A percentile compares a stretch with the other conserved stretches of the same genome.
phyloP scores from a whole-genome alignment of 2,113 vertebrate species.

The Callionymus lyra region DNA sequence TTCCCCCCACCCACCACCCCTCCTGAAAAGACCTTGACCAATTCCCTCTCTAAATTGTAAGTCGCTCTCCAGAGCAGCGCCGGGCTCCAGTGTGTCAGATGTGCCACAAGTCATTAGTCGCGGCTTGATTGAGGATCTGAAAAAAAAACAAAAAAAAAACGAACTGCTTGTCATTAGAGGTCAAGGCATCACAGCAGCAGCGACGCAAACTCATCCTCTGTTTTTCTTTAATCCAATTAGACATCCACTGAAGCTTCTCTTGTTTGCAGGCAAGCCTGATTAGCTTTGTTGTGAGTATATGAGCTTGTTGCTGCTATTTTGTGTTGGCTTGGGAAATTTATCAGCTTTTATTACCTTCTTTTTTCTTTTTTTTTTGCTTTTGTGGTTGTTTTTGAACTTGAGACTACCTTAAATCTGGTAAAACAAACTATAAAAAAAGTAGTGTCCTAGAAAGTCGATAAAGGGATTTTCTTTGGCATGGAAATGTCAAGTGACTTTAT shows the following conservation, averaged over 20 bases:
- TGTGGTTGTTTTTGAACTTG: too few relatives aligned
- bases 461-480: too few relatives aligned
- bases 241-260: slow-evolving; percentile 55
- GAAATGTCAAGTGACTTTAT: too few relatives aligned
- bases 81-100: slow-evolving; percentile 40
- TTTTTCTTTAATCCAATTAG: slow-evolving; percentile 67
- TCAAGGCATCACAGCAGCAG: slow-evolving; percentile 54
- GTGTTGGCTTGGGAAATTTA: slow-evolving; percentile 35
- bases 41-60: slow-evolving; percentile 43
- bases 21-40: slow-evolving; percentile 50
- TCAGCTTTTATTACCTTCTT: slow-evolving; percentile 10
- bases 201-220: slow-evolving; percentile 47
- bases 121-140: slow-evolving; percentile 50
- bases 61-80: slow-evolving; percentile 44
- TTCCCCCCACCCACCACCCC: too few relatives aligned
- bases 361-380: slow-evolving; percentile 10
- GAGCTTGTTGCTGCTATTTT: slow-evolving; percentile 38
- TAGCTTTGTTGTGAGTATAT: slow-evolving; percentile 55
- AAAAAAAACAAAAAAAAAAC: slow-evolving; percentile 40
- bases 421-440: too few relatives aligned
- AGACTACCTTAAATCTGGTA: too few relatives aligned
- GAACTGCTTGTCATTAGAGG: slow-evolving; percentile 45
- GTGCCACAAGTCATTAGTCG: slow-evolving; percentile 53
- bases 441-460: too few relatives aligned
- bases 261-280: slow-evolving; percentile 60